Base-by-base conservation (phyloP, 2,888 invertebrate species). In the Lepidonotus clava region DNA sequence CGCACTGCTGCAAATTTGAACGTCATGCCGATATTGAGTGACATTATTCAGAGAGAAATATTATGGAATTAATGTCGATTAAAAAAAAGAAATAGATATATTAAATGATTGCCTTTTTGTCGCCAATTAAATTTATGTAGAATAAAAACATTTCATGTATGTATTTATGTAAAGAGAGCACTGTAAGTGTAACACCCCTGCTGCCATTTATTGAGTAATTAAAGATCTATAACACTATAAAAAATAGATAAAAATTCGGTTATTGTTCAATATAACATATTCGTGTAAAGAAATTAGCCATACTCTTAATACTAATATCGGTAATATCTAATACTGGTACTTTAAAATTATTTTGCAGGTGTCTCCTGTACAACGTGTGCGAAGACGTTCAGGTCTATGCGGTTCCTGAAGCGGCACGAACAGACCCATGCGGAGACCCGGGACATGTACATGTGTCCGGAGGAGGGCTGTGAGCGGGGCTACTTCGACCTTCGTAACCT, bases 401-500 rank as follows among this genome's bases (percentile, higher is more conserved):
- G 87, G 5, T 88, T 89, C 86, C 87, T 91, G n/a, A 90, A 88
- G 34, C 86, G 89, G 40, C 92, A 92, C 87, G 83, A 89, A 85
- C 56, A 85, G 14, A 86, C 88, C 14, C 92, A 92, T 46, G 71
- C 53, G 0, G 88, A 88, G 0, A 84, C 87, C 24, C 85, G 91
- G 32, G 84, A 87, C 0, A 86, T 90, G 46, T 90, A 89, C 86
- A 85, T 86, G 21, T 92, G 92, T 89, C 89, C 90, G n/a, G 87
- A 90, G 28, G 90, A 90, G 11, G 90, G 88, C 67, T 92, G 92
- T 87, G 87, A 88, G 0, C 89, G 92, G 11, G 89, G 88, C 5
- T 92, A 92, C 86, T 87, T 91, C 0, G 89, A 90, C 67, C 89
- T 90, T 76, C 87, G 90, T 18, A 92, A 92, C 86, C 89, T 92